Evolutionary conservation across 35 echinoderm and acorn worm genomes (phyloP).

Genomic region (Ophioderma brevispina): DNA sequence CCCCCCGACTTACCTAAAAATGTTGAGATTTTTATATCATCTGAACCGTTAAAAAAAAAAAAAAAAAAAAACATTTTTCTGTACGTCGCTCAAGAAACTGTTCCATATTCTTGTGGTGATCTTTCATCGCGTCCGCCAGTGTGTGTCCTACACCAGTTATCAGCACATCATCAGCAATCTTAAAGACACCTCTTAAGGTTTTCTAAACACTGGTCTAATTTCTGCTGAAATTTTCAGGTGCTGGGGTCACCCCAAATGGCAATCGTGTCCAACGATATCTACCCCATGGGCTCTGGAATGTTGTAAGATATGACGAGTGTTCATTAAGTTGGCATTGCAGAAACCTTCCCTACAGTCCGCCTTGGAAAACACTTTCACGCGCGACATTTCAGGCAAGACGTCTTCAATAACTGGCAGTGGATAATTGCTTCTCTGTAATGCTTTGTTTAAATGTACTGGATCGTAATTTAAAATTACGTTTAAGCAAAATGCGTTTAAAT

Average conservation of each 20-base stretch:
- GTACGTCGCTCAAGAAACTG: conserved; percentile 3
- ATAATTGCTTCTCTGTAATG: conserved; percentile 39
- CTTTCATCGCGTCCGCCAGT: conserved; percentile 46
- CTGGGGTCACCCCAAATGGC: conserved; percentile 47
- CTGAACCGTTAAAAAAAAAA: too few species aligned
- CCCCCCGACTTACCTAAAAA: too few species aligned
- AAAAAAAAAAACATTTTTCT: too few species aligned
- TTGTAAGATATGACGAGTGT: conserved; percentile 29
- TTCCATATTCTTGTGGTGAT: conserved; percentile 19
- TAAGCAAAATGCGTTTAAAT: too few species aligned
- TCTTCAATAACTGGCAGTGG: conserved; percentile 59
- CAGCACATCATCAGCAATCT: conserved; percentile 44
- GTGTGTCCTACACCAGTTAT: conserved; percentile 35
- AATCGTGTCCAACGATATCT: conserved; percentile 39
- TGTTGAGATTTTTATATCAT: too few species aligned
- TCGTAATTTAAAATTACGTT: too few species aligned
- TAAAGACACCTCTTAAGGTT: conserved; percentile 35
- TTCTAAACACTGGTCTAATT: conserved; percentile 52
- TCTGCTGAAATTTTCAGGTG: conserved; percentile 51
- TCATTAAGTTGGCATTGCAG: conserved; percentile 35
- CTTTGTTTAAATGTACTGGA: conserved; percentile 45
- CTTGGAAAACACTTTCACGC: conserved; percentile 64
- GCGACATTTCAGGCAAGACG: conserved; percentile 37
- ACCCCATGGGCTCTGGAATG: conserved; percentile 51
- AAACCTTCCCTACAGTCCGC: conserved; percentile 60